phyloP scores from a whole-genome alignment of 92 coral and sea anemone species.

The Galaxea fascicularis region DNA sequence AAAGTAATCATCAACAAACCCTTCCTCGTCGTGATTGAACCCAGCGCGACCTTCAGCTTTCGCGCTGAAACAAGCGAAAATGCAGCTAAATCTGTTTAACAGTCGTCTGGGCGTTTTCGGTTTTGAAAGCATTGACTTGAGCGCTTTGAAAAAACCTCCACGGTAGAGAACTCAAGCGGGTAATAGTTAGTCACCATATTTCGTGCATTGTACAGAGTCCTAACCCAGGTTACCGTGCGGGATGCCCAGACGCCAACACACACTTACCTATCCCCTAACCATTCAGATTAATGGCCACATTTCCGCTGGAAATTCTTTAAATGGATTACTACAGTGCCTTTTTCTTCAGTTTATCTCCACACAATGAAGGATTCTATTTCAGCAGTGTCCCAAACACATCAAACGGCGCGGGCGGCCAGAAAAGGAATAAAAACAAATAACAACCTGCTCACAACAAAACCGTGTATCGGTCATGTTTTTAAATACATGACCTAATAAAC shows the following conservation, averaged over 20 bases:
- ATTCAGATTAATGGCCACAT: background rate
- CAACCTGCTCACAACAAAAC: background rate
- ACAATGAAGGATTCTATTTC: background rate
- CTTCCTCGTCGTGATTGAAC: background rate
- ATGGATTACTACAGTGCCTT: conserved; percentile 28
- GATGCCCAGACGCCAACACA: background rate
- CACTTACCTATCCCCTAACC: conserved; percentile 23
- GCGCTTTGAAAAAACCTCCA: background rate
- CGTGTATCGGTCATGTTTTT: background rate
- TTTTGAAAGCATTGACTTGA: background rate
- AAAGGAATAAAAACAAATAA: background rate
- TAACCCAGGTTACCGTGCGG: background rate
- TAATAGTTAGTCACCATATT: background rate
- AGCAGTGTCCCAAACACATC: background rate
- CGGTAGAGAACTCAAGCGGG: background rate
- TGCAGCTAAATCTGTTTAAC: background rate
- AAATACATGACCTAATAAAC: conserved; percentile 18
- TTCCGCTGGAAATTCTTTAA: conserved; percentile 5
- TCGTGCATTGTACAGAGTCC: background rate
- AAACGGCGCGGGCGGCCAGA: background rate
- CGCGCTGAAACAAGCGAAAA: conserved; percentile 17
- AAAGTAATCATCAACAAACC: conserved; percentile 3
- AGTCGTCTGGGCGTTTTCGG: background rate
- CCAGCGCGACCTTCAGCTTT: background rate
- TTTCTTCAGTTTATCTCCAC: background rate